Evolutionary conservation across 2,888 invertebrate genomes (phyloP).

Genomic region (Euphydryas editha): DNA sequence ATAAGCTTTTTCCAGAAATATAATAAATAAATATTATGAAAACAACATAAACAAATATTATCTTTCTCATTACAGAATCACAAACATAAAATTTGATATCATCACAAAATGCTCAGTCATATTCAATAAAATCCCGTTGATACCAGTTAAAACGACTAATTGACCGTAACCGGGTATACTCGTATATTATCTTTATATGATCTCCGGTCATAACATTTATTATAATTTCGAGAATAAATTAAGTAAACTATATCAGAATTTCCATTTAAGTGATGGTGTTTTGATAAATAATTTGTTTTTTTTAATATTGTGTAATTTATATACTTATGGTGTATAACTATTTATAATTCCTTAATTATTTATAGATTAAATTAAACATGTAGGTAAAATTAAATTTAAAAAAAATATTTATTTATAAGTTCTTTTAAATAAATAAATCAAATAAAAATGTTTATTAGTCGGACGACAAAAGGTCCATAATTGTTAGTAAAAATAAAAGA

Average conservation of each 20-base stretch:
- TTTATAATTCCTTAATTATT: no score
- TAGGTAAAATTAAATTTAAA: no score
- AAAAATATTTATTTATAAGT: no score
- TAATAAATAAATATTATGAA: no score
- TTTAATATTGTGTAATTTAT: neutral
- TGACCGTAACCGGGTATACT: neutral
- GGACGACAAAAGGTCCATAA: no score
- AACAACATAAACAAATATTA: neutral
- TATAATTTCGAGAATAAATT: slow-evolving; percentile 10
- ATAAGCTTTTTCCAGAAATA: no score
- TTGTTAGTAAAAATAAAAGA: no score
- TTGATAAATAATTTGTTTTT: slow-evolving; percentile 9
- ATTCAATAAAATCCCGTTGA: neutral
- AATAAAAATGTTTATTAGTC: no score
- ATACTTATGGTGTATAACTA: neutral
- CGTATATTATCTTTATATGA: slow-evolving; percentile 5
- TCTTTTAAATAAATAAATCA: no score
- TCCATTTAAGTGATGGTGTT: slow-evolving; percentile 7
- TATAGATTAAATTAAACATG: neutral
- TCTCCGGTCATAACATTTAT: slow-evolving; percentile 9
- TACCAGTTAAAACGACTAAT: slow-evolving; percentile 4
- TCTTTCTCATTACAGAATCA: neutral
- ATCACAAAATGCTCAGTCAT: neutral
- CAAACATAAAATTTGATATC: slow-evolving; percentile 1
- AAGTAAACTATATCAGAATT: neutral